A percentile compares a stretch with the other conserved stretches of the same genome.
These are phyloP conservation scores for Eumacrocentrus americanus DNA, from an alignment of 2,888 invertebrate species.

Conservation along the genomic window DNA sequence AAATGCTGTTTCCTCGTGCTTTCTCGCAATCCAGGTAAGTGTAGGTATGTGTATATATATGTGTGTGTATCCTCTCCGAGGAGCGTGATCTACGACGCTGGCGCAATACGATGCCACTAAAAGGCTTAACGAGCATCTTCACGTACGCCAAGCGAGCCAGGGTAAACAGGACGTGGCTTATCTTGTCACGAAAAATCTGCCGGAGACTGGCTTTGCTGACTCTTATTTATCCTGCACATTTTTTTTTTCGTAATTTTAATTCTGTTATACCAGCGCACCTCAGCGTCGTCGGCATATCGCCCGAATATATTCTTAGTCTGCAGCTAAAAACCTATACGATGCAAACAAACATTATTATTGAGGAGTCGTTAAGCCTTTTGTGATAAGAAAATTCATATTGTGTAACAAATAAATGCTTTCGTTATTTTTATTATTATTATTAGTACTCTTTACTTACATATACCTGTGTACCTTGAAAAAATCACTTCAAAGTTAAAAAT, in stretches of 20 bases:
- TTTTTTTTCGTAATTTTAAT: slow-evolving; percentile 20
- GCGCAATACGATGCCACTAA: slow-evolving; percentile 57
- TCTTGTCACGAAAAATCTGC: slow-evolving; percentile 61
- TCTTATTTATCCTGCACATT: slow-evolving; percentile 32
- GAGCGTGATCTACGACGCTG: slow-evolving; percentile 41
- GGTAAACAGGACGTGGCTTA: slow-evolving; percentile 61
- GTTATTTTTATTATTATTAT: too few species aligned
- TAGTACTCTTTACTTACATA: too few species aligned
- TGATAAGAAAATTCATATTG: not conserved
- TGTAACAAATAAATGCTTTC: too few species aligned
- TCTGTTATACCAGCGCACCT: slow-evolving; percentile 2
- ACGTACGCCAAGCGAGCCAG: slow-evolving; percentile 50
- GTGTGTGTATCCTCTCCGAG: not conserved
- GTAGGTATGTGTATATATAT: slow-evolving; percentile 11
- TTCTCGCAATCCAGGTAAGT: slow-evolving; percentile 32
- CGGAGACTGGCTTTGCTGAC: slow-evolving; percentile 45
- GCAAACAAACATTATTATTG: not conserved
- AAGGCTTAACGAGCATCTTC: slow-evolving; percentile 62
- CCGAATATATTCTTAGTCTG: not conserved
- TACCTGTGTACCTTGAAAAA: too few species aligned
- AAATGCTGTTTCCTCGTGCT: not conserved
- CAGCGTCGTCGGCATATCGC: not conserved
- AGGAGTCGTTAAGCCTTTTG: not conserved
- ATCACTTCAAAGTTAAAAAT: too few species aligned
- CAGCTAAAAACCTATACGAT: not conserved